A percentile compares a stretch with the other conserved stretches of the same genome.
phyloP scores from a whole-genome alignment of 2,113 vertebrate species.

The Telmatochromis sp. region DNA sequence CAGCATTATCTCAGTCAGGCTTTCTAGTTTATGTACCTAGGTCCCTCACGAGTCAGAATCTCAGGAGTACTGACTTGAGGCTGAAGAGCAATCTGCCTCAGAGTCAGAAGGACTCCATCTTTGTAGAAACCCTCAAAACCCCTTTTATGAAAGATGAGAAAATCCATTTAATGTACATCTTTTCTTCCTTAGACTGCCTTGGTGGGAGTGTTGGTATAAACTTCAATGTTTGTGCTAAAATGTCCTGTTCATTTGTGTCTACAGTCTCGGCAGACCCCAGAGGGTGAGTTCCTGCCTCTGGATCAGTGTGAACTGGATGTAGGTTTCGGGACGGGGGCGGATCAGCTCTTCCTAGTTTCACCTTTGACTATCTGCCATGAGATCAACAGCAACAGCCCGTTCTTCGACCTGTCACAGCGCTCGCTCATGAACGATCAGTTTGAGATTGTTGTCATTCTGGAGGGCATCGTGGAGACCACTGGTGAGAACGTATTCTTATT shows the following conservation, averaged over 20 bases:
- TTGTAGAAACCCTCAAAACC: neutral
- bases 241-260: constrained; percentile 1
- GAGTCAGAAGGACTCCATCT: neutral
- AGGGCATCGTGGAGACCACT: constrained; percentile 87
- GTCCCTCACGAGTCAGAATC: neutral
- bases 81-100: neutral
- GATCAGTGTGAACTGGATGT: constrained; percentile 88
- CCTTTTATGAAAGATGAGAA: neutral
- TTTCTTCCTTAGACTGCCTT: neutral
- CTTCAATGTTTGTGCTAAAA: neutral
- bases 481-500: constrained; percentile 58
- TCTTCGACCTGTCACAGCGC: constrained; percentile 84
- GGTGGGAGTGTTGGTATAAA: neutral
- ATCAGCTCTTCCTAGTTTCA: constrained; percentile 87
- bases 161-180: neutral
- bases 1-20: neutral
- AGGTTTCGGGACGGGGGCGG: constrained; percentile 85
- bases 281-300: constrained; percentile 85
- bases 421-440: constrained; percentile 83
- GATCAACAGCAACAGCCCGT: constrained; percentile 83
- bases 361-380: constrained; percentile 88
- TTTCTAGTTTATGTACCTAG: neutral
- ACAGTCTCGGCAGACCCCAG: constrained; percentile 85
- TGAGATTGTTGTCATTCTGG: constrained; percentile 88
- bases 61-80: neutral